Percentiles rank a stretch among this genome's conserved stretches.
Conservation (phyloP, 2,888 invertebrate genomes). For the Sarcophaga subvicina region DNA sequence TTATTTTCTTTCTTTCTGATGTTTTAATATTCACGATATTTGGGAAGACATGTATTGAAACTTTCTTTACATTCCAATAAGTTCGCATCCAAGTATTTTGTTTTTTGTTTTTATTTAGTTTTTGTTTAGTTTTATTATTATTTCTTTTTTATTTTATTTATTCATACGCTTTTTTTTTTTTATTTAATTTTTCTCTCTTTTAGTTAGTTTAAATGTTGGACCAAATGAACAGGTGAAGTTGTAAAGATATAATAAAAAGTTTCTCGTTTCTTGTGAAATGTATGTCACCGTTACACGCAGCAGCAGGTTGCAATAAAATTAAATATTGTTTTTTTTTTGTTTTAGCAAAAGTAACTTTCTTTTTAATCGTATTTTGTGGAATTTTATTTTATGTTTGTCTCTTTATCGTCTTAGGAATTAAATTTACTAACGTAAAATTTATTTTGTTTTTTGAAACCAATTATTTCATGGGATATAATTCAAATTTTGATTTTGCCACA, state of each 20-base stretch:
- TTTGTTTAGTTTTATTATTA: slow-evolving; percentile 12
- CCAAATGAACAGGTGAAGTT: slow-evolving; percentile 68
- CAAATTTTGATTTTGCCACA: neutral
- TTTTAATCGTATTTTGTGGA: slow-evolving; percentile 41
- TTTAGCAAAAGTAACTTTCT: slow-evolving; percentile 59
- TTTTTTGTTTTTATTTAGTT: slow-evolving; percentile 25
- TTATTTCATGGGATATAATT: slow-evolving; percentile 10
- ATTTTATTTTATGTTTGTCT: slow-evolving; percentile 45
- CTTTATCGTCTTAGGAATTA: slow-evolving; percentile 15
- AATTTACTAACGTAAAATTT: slow-evolving; percentile 16
- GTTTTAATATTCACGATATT: neutral
- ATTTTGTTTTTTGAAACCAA: slow-evolving; percentile 38
- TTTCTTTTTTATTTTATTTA: slow-evolving; percentile 19
- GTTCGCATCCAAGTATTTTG: neutral
- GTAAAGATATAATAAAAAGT: slow-evolving; percentile 55
- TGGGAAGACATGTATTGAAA: slow-evolving; percentile 30
- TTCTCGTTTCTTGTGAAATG: slow-evolving; percentile 69
- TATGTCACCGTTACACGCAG: slow-evolving; percentile 74
- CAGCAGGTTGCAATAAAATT: slow-evolving; percentile 65
- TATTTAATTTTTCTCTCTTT: neutral
- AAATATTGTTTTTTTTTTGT: slow-evolving; percentile 47
- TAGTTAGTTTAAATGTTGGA: slow-evolving; percentile 20
- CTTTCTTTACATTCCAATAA: slow-evolving; percentile 20
- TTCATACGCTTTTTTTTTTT: slow-evolving; percentile 18
- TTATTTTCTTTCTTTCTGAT: slow-evolving; percentile 12